Conservation (phyloP, 2,888 invertebrate genomes). For the Hemaris fuciformis region DNA sequence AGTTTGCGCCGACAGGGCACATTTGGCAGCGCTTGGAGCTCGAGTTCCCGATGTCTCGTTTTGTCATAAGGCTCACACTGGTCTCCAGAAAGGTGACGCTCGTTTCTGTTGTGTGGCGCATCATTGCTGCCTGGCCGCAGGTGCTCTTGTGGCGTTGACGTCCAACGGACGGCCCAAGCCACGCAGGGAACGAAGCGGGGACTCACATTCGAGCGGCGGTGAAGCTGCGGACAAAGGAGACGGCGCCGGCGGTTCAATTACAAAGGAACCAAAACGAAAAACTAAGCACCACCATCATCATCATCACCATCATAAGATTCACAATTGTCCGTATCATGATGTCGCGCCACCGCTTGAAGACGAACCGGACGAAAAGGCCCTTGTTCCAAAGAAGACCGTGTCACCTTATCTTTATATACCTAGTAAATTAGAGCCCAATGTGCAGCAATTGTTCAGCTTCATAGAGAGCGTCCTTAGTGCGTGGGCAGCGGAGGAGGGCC, state of each 20-base stretch:
- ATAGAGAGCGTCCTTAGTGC: slow-evolving; percentile 90
- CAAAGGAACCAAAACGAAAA: slow-evolving; percentile 61
- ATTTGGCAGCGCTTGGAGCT: slow-evolving; percentile 74
- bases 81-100: slow-evolving; percentile 65
- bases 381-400: slow-evolving; percentile 70
- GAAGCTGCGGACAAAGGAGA: slow-evolving; percentile 70
- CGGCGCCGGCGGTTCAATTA: slow-evolving; percentile 44
- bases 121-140: slow-evolving; percentile 75
- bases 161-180: slow-evolving; percentile 63
- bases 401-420: slow-evolving; percentile 78
- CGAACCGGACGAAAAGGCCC: slow-evolving; percentile 60
- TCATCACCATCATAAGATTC: slow-evolving; percentile 70
- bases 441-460: slow-evolving; percentile 90
- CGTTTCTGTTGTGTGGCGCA: slow-evolving; percentile 77
- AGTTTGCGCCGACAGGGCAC: slow-evolving; percentile 86
- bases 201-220: slow-evolving; percentile 76
- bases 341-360: slow-evolving; percentile 60
- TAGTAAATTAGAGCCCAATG: slow-evolving; percentile 86
- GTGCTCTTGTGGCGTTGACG: slow-evolving; percentile 63
- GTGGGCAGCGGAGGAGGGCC: slow-evolving; percentile 88
- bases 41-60: slow-evolving; percentile 75
- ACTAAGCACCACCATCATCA: slow-evolving; percentile 67
- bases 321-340: slow-evolving; percentile 73
- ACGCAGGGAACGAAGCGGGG: slow-evolving; percentile 66
- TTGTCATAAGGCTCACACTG: slow-evolving; percentile 74